A percentile compares a stretch with the other conserved stretches of the same genome.
These are phyloP conservation scores for Micromys minutus DNA, from an alignment of 2,113 vertebrate species.

Conservation along the genomic window DNA sequence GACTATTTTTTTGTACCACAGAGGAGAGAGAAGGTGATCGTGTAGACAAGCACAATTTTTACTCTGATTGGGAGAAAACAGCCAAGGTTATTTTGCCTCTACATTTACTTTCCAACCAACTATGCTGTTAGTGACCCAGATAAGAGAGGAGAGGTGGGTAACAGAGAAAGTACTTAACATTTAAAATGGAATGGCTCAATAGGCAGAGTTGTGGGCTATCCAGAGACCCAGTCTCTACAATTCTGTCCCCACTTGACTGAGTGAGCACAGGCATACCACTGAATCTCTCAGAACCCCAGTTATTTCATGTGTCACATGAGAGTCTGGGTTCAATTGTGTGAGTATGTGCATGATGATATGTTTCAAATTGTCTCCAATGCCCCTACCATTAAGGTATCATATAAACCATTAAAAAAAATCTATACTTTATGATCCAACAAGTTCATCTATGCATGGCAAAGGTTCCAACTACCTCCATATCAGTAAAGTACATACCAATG, in stretches of 20 bases:
- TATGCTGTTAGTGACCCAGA: background rate
- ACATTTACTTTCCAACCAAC: constrained; percentile 9
- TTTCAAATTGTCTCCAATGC: background rate
- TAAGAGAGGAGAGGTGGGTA: background rate
- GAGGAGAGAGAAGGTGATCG: background rate
- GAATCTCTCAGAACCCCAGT: constrained; percentile 7
- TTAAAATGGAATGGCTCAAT: background rate
- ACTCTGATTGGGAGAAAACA: constrained; percentile 16
- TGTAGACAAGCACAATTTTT: background rate
- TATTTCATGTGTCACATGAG: constrained; percentile 11
- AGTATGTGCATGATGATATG: background rate
- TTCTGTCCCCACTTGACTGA: background rate
- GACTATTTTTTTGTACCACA: constrained; percentile 11
- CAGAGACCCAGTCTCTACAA: background rate
- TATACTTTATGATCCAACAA: constrained; percentile 16
- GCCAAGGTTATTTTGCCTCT: background rate
- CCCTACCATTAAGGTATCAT: background rate
- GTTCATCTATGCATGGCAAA: background rate
- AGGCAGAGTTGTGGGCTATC: background rate
- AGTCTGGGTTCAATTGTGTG: background rate
- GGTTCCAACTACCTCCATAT: background rate
- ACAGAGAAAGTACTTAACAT: background rate
- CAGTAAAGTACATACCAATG: background rate
- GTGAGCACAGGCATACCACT: background rate
- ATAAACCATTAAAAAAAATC: background rate